These are phyloP conservation scores for Cynoglossus semilaevis DNA, from an alignment of 2,113 vertebrate species.

Conservation along the genomic window DNA sequence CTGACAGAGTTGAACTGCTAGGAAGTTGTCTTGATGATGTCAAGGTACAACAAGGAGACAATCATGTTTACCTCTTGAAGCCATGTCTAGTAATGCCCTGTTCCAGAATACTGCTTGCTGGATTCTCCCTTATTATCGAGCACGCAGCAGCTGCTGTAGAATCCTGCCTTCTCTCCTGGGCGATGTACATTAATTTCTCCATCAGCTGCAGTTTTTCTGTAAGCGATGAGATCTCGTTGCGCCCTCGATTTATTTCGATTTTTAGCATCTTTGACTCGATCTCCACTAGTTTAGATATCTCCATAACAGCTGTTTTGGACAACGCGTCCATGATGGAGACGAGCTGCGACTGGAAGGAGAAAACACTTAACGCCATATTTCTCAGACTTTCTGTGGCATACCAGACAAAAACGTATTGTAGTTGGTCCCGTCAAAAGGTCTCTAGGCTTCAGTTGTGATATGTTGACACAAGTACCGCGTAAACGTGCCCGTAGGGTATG, in stretches of 20 bases:
- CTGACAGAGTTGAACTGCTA: not conserved
- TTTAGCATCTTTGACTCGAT: slow-evolving; percentile 73
- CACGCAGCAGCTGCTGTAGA: slow-evolving; percentile 12
- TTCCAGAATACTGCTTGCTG: slow-evolving; percentile 23
- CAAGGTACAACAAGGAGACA: not conserved
- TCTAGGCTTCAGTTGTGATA: not conserved
- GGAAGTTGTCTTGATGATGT: not conserved
- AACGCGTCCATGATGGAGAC: slow-evolving; percentile 74
- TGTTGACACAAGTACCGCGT: slow-evolving; percentile 1
- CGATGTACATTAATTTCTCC: slow-evolving; percentile 70
- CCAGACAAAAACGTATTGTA: not conserved
- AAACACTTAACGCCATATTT: slow-evolving; percentile 63
- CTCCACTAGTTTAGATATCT: slow-evolving; percentile 76
- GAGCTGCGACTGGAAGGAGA: slow-evolving; percentile 73
- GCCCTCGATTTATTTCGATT: slow-evolving; percentile 72
- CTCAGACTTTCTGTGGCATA: not conserved
- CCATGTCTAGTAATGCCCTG: slow-evolving; percentile 27
- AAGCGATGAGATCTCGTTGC: slow-evolving; percentile 68
- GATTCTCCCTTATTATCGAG: slow-evolving; percentile 9
- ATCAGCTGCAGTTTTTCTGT: slow-evolving; percentile 74
- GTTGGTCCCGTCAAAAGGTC: not conserved
- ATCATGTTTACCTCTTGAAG: slow-evolving; percentile 51
- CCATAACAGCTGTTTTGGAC: slow-evolving; percentile 70
- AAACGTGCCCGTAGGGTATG: slow-evolving; percentile 4
- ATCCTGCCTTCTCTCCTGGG: slow-evolving; percentile 50